Percentiles rank a stretch among this genome's conserved stretches.
These are phyloP conservation scores for Myotis findleyi DNA, from an alignment of 2,797 vertebrate species.

Conservation along the genomic window DNA sequence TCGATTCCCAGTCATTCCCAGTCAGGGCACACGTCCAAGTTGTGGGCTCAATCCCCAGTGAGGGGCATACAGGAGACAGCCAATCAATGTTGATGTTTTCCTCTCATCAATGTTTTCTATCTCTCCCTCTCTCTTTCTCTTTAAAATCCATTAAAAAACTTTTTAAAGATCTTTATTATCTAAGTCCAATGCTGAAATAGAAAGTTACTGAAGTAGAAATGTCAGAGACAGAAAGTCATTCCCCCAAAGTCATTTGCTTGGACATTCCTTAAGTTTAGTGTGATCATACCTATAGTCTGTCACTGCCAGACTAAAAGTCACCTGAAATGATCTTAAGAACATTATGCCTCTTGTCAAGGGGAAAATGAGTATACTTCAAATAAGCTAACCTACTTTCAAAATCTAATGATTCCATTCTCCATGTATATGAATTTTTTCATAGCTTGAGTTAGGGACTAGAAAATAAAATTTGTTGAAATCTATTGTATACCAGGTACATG, in stretches of 20 bases:
- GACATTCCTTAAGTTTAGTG: not conserved
- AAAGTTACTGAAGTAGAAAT: slow-evolving; percentile 26
- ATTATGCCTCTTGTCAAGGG: not conserved
- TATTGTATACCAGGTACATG: not conserved
- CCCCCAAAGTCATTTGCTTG: slow-evolving; percentile 9
- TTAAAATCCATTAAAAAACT: too few relatives aligned
- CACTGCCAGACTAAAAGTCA: not conserved
- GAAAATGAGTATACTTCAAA: not conserved
- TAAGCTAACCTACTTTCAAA: not conserved
- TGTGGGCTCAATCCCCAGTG: too few relatives aligned
- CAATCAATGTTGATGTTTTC: too few relatives aligned
- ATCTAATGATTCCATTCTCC: not conserved
- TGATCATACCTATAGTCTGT: not conserved
- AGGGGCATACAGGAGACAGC: too few relatives aligned
- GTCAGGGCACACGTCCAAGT: too few relatives aligned
- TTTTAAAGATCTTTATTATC: not conserved
- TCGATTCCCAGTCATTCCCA: too few relatives aligned
- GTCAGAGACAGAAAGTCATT: slow-evolving; percentile 11
- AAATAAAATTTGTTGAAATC: slow-evolving; percentile 20
- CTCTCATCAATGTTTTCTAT: too few relatives aligned
- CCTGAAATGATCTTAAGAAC: not conserved
- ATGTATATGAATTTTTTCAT: not conserved
- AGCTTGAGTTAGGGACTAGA: slow-evolving; percentile 21
- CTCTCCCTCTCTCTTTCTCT: too few relatives aligned
- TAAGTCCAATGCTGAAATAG: not conserved